Conservation (phyloP, 2,888 invertebrate species). For the Temnothorax unifasciatus region DNA sequence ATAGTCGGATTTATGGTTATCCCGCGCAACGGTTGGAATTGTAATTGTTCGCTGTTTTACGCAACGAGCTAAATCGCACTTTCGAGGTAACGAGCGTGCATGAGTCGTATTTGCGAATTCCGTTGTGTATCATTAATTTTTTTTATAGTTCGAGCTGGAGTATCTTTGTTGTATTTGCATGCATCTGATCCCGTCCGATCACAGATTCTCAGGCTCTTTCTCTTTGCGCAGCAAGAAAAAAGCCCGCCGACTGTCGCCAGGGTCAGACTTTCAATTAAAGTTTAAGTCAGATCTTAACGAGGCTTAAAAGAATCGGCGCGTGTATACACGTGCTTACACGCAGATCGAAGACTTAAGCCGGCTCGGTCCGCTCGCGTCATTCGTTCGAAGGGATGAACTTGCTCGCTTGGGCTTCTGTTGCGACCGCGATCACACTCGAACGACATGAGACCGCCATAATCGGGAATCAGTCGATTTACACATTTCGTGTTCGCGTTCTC, state of each 20-base stretch:
- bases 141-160: neutral
- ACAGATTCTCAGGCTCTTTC: neutral
- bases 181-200: neutral
- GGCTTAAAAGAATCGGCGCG: slow-evolving; percentile 59
- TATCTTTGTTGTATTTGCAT: neutral
- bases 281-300: slow-evolving; percentile 61
- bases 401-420: slow-evolving; percentile 65
- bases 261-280: slow-evolving; percentile 69
- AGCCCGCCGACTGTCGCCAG: slow-evolving; percentile 32
- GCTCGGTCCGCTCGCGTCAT: neutral
- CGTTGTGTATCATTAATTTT: neutral
- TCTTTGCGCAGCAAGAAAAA: slow-evolving; percentile 20
- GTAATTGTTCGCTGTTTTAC: slow-evolving; percentile 24
- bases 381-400: slow-evolving; percentile 44
- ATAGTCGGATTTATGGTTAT: slow-evolving; percentile 36
- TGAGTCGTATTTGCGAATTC: neutral
- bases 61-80: slow-evolving; percentile 5
- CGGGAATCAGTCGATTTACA: slow-evolving; percentile 63
- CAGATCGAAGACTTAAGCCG: slow-evolving; percentile 59
- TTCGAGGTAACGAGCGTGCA: neutral
- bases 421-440: slow-evolving; percentile 32
- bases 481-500: slow-evolving; percentile 39
- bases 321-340: slow-evolving; percentile 40
- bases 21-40: neutral
- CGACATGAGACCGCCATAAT: slow-evolving; percentile 20